These are phyloP conservation scores for Pristionchus entomophagus DNA, from an alignment of 2,888 invertebrate species.

Conservation along the genomic window DNA sequence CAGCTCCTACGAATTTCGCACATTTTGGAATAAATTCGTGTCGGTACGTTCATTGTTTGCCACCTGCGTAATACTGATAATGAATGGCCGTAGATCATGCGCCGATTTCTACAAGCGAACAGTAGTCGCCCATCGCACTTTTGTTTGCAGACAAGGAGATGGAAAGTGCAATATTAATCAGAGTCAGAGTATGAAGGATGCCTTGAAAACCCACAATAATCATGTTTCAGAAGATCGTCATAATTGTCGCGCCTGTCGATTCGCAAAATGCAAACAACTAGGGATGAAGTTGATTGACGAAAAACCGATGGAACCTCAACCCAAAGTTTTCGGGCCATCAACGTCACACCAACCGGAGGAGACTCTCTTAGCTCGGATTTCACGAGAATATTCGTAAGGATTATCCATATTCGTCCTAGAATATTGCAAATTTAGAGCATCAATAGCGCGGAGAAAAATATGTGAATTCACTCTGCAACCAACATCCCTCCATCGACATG, in stretches of 20 bases:
- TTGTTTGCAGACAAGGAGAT: background rate
- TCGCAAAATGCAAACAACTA: background rate
- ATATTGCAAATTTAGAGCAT: background rate
- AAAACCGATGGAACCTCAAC: background rate
- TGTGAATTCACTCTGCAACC: background rate
- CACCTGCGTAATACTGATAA: no score
- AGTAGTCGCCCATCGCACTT: background rate
- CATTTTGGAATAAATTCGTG: constrained; percentile 22
- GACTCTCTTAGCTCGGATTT: background rate
- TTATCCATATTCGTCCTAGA: background rate
- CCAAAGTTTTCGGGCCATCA: background rate
- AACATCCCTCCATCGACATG: background rate
- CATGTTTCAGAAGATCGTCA: background rate
- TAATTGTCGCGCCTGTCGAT: background rate
- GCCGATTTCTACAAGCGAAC: constrained; percentile 36
- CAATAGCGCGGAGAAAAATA: background rate
- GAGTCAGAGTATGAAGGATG: background rate
- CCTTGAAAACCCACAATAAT: background rate
- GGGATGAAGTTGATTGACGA: background rate
- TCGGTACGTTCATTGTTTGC: background rate
- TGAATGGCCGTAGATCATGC: background rate
- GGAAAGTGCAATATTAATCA: background rate
- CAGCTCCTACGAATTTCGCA: background rate
- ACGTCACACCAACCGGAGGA: background rate
- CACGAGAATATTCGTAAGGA: background rate